A percentile compares a stretch with the other conserved stretches of the same genome.
Evolutionary conservation across 2,113 vertebrate species (phyloP).

Genomic region (Benthochromis sp.): DNA sequence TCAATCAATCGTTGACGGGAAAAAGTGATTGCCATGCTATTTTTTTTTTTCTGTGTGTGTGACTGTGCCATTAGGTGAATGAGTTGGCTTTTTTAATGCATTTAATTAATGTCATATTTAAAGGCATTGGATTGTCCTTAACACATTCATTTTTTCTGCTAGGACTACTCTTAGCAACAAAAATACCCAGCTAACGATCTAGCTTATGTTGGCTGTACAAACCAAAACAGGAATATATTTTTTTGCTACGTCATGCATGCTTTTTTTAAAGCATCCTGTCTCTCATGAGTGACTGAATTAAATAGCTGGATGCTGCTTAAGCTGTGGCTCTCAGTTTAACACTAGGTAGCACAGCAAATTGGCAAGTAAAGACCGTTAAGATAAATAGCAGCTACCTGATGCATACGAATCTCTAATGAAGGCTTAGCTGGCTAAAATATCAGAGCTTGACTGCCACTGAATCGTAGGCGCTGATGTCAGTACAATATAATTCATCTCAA

Average conservation of each 20-base stretch:
- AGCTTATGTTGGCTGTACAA: not conserved
- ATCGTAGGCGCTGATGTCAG: not conserved
- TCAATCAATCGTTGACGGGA: not conserved
- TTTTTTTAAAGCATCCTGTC: not conserved
- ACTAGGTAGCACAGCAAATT: not conserved
- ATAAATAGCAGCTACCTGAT: not conserved
- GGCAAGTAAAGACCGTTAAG: not conserved
- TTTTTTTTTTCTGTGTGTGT: not conserved
- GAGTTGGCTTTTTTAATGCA: not conserved
- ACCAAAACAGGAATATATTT: not conserved
- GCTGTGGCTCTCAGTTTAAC: not conserved
- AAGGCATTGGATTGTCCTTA: not conserved
- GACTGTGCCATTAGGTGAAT: not conserved
- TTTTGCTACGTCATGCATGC: not conserved
- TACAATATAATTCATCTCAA: not conserved
- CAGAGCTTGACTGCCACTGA: not conserved
- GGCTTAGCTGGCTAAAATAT: not conserved
- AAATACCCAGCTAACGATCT: not conserved
- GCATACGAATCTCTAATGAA: not conserved
- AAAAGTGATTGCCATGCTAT: not conserved
- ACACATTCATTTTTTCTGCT: not conserved
- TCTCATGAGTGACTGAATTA: not conserved
- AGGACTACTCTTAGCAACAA: not conserved
- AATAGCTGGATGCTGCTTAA: not conserved
- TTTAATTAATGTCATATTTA: not conserved